Percentiles rank a stretch among this genome's conserved stretches.
phyloP scores from a whole-genome alignment of 2,113 vertebrate genomes.

The Tautogolabrus adspersus region DNA sequence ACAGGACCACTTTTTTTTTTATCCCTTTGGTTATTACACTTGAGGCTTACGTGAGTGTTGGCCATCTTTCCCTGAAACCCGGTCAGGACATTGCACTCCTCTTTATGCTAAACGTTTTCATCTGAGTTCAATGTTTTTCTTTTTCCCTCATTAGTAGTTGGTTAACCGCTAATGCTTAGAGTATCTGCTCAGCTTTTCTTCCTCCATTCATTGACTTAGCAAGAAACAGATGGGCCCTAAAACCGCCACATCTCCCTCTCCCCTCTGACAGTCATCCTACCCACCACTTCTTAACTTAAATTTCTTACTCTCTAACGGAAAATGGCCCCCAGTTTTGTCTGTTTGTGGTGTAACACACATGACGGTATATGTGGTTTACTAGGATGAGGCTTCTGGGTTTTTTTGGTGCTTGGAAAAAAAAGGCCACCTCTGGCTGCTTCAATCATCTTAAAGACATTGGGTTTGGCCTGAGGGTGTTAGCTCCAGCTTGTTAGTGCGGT shows the following conservation, averaged over 20 bases:
- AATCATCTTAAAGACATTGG: conserved; percentile 53
- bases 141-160: conserved; percentile 83
- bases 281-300: conserved; percentile 70
- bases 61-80: conserved; percentile 73
- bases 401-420: conserved; percentile 69
- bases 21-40: conserved; percentile 67
- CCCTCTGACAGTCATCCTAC: conserved; percentile 54
- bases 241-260: conserved; percentile 56
- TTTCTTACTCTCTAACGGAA: conserved; percentile 76
- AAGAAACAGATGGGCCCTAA: conserved; percentile 77
- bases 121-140: conserved; percentile 80
- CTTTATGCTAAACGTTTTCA: conserved; percentile 77
- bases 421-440: conserved; percentile 64
- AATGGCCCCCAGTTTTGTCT: conserved; percentile 74
- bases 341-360: conserved; percentile 64
- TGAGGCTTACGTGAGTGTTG: conserved; percentile 69
- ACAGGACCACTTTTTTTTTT: conserved; percentile 55
- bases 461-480: conserved; percentile 56
- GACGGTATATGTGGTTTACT: conserved; percentile 73
- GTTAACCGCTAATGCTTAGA: conserved; percentile 84
- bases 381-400: conserved; percentile 67
- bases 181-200: conserved; percentile 79
- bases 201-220: conserved; percentile 71
- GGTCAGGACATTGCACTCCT: conserved; percentile 62
- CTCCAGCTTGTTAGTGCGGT: conserved; percentile 67